Evolutionary conservation across 2,888 invertebrate genomes (phyloP).

Genomic region (Blera fallax): DNA sequence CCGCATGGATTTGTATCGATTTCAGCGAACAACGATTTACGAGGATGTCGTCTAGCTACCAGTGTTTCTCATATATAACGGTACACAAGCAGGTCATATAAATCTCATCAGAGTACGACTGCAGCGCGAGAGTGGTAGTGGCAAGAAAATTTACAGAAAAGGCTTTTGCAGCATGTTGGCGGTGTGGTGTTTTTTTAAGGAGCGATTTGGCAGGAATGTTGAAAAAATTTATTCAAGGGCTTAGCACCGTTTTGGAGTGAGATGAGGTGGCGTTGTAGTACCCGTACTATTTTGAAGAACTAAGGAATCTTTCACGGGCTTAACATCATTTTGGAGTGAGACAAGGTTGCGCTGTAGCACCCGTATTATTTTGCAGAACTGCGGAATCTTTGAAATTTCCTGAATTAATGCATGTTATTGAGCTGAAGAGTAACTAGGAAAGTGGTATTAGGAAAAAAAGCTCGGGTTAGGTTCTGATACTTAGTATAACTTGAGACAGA

Average conservation of each 20-base stretch:
- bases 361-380: too few species aligned
- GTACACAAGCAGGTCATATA: constrained; percentile 1
- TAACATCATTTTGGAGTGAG: too few species aligned
- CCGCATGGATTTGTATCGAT: constrained; percentile 72
- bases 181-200: too few species aligned
- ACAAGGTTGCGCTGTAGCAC: too few species aligned
- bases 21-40: constrained; percentile 67
- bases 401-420: too few species aligned
- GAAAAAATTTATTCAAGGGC: too few species aligned
- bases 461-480: too few species aligned
- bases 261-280: not conserved
- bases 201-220: not conserved
- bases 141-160: constrained; percentile 36
- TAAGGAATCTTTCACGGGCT: too few species aligned
- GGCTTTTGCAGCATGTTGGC: not conserved
- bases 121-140: not conserved
- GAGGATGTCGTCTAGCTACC: constrained; percentile 65
- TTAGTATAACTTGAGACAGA: too few species aligned
- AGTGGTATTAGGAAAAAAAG: too few species aligned
- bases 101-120: not conserved
- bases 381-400: too few species aligned
- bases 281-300: not conserved
- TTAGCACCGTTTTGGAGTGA: not conserved
- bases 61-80: constrained; percentile 39
- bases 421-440: too few species aligned